Evolutionary conservation across 2,113 vertebrate genomes (phyloP), one percentile per base, ranked within the genome.

Genomic region (Tinamus guttatus): DNA sequence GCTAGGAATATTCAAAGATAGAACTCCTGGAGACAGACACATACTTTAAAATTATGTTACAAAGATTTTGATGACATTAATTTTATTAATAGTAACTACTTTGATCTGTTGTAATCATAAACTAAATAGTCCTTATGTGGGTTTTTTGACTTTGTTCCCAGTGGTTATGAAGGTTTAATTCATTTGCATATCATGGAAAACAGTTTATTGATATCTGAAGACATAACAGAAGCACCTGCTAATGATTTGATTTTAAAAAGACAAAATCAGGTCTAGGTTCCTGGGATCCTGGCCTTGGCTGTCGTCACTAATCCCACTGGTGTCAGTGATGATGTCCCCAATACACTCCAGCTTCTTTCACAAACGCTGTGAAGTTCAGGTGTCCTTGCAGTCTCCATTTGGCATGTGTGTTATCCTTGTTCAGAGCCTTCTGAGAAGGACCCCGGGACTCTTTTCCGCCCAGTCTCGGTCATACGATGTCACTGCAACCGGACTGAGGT

Each of bases 171-270:
- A 88, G 21, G 36, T 51, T 81, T 16, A 24, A 32, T 93, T 60
- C 34, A 41, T 78, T 93, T 91, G 19, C 86, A 81, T 93, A n/a
- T 75, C 93, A 94, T 97, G 71, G 81, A 83, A 95, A 87, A 90
- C 49, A 41, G 49, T 49, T 95, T 19, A 34, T 89, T 77, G 62
- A 24, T 84, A n/a, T 90, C 51, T 88, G 27, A 81, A 88, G 49
- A 74, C 87, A 58, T 64, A 30, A 5, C 45, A 28, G 25, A 12
- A 63, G n/a, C 7, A 8, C 34, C 54, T 78, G 24, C 84, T 89
- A 32, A 68, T 81, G 87, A 82, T 38, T 68, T 36, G 17, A 74
- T 49, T 64, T 22, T 27, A 9, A 79, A 87, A 82, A 4, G 28
- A 40, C 58, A 90, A 85, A 88, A 84, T 60, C 38, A 16, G 13